Base-by-base conservation (phyloP, 1,140 invertebrate species). In the Orius insidiosus region DNA sequence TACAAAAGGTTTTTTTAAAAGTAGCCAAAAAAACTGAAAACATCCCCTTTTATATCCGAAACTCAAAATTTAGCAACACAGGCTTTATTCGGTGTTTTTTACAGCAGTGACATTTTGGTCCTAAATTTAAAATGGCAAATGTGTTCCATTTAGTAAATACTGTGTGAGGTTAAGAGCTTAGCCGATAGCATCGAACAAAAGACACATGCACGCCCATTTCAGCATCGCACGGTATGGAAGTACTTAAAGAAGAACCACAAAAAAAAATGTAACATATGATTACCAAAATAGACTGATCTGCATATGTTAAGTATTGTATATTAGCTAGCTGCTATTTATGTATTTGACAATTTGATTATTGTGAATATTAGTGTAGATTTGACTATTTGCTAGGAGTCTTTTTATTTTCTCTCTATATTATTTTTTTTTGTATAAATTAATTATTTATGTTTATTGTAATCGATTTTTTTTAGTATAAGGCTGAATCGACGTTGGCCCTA, bases 281-380 rank as follows among this genome's bases (percentile, higher is more conserved):
- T 48, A 48, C 46, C 46, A 48, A 48, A 48, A 48, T 48, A 48
- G 46, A 48, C 46, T 48, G 46, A 48, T 48, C 46, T 48, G 46
- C 36, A 33, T 42, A 42, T 48, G 32, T 42, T 47, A 48, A 48
- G 46, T 24, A 24, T 24, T 48, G 32, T 47, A 30, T 16, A 42
- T 46, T 32, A 31, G 34, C 32, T 48, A 48, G 38, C 11, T 18
- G 38, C 16, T 15, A 18, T 15, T 15, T 43, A 43, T n/a, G 18
- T 32, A 9, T 11, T 43, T 40, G 11, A 11, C 16, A 18, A 10
- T 13, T 18, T 40, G 10, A 40, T 13, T 30, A 40, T 43, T 43
- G 41, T 43, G 41, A 11, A 43, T 43, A 43, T 18, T 31, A 31
- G 24, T 32, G 18, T 43, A 43, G 41, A 43, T 10, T 43, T 43